A percentile compares a stretch with the other conserved stretches of the same genome.
These are phyloP conservation scores for Celastrina argiolus DNA, from an alignment of 2,888 invertebrate genomes.

Conservation along the genomic window DNA sequence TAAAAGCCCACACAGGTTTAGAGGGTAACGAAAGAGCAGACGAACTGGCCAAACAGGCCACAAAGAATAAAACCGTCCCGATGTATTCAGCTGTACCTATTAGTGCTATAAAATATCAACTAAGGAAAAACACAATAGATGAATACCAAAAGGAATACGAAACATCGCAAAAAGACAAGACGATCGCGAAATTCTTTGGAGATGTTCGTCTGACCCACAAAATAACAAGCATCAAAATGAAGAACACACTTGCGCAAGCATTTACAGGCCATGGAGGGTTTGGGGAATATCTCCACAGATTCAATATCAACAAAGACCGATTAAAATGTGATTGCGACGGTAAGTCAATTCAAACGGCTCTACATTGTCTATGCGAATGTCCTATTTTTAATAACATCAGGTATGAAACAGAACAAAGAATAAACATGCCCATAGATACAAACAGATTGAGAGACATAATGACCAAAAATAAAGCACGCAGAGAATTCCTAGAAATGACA, in stretches of 20 bases:
- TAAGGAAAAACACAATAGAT: constrained; percentile 2
- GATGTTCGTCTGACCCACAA: neutral
- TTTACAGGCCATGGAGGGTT: neutral
- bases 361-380: too few species aligned
- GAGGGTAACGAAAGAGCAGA: constrained; percentile 26
- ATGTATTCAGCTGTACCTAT: constrained; percentile 18
- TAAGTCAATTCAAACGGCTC: too few species aligned
- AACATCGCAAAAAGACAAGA: neutral
- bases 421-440: too few species aligned
- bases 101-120: constrained; percentile 7
- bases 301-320: too few species aligned
- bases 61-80: neutral
- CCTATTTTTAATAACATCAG: too few species aligned
- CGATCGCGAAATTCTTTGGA: neutral
- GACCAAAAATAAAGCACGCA: too few species aligned
- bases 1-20: constrained; percentile 24
- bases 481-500: too few species aligned
- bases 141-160: neutral
- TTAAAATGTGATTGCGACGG: too few species aligned
- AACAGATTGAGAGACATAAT: too few species aligned
- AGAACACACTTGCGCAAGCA: neutral
- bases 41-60: constrained; percentile 24
- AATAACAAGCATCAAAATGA: neutral
- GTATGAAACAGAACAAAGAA: too few species aligned
- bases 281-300: neutral